These are phyloP conservation scores for Lytechinus pictus DNA, from an alignment of 35 echinoderm and acorn worm species.

Conservation along the genomic window DNA sequence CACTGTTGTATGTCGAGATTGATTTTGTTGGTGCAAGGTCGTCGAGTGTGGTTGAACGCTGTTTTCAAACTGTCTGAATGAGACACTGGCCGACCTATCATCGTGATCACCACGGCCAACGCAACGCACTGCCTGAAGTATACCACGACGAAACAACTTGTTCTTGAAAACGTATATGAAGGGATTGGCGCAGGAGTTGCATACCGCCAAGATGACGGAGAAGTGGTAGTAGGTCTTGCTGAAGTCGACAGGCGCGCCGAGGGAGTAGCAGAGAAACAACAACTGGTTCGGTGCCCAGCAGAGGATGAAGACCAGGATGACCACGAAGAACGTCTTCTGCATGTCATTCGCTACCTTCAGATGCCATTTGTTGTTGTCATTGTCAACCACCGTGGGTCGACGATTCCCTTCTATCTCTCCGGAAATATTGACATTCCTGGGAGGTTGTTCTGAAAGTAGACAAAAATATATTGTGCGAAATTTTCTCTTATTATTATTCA, in stretches of 20 bases:
- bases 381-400: not conserved
- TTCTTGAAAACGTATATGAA: slow-evolving; percentile 76
- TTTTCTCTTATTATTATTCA: no score
- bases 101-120: not conserved
- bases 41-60: not conserved
- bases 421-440: not conserved
- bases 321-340: slow-evolving; percentile 61
- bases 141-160: slow-evolving; percentile 58
- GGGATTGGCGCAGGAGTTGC: slow-evolving; percentile 72
- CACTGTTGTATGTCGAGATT: not conserved
- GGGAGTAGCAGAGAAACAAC: slow-evolving; percentile 63
- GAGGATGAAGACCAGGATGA: slow-evolving; percentile 60
- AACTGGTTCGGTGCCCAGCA: slow-evolving; percentile 77
- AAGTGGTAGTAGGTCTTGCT: slow-evolving; percentile 55
- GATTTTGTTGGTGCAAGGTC: not conserved
- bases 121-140: not conserved
- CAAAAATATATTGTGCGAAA: no score
- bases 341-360: slow-evolving; percentile 57
- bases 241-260: slow-evolving; percentile 68
- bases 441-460: not conserved
- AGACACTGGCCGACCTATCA: not conserved
- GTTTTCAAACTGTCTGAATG: not conserved
- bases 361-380: slow-evolving; percentile 55
- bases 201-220: slow-evolving; percentile 70
- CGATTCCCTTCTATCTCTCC: not conserved